Conservation (phyloP, 2,888 invertebrate genomes). For the Dugesia japonica region DNA sequence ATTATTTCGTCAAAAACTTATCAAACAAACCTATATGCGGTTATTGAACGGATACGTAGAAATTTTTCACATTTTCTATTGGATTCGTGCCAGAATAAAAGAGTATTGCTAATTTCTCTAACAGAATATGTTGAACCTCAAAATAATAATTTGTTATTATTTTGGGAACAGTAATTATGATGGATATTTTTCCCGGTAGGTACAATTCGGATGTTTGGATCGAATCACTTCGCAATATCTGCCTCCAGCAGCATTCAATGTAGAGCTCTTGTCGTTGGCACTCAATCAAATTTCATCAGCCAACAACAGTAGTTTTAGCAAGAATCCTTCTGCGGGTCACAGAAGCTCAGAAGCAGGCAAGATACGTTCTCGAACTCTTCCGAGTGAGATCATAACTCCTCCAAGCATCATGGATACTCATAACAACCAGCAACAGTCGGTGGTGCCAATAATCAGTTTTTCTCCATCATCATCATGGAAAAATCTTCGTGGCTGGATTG, state of each 20-base stretch:
- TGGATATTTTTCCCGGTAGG: neutral
- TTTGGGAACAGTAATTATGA: too few species aligned
- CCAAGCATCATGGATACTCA: neutral
- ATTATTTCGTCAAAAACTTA: too few species aligned
- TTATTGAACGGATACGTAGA: too few species aligned
- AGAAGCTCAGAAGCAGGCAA: neutral
- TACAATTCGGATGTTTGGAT: neutral
- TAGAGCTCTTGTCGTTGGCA: neutral
- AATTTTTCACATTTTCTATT: too few species aligned
- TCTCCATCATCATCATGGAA: neutral
- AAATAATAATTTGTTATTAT: too few species aligned
- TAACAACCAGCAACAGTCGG: neutral
- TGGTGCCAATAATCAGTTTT: too few species aligned
- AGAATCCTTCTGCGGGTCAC: neutral
- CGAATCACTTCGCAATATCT: neutral
- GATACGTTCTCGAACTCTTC: neutral
- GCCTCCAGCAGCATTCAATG: neutral
- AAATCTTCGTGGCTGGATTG: conserved; percentile 2
- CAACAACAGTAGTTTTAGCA: neutral
- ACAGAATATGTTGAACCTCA: too few species aligned
- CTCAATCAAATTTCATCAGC: neutral
- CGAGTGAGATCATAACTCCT: neutral
- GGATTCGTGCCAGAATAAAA: too few species aligned
- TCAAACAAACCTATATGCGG: too few species aligned
- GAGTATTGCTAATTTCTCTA: too few species aligned